phyloP scores from a whole-genome alignment of 2,113 vertebrate genomes.

The Mastomys natalensis region DNA sequence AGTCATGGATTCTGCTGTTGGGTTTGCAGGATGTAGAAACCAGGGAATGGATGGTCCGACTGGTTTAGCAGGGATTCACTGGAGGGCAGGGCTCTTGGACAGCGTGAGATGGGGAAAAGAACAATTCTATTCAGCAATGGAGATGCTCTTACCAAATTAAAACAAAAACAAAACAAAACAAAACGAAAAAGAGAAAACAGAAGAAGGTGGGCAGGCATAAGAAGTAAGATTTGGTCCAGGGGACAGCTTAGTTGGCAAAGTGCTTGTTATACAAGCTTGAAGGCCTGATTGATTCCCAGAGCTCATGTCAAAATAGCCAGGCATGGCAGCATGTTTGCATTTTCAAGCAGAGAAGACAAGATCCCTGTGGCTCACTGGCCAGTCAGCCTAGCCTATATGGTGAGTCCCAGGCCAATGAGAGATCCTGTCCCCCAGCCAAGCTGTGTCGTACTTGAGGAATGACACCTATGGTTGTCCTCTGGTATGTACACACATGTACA shows the following conservation, averaged over 20 bases:
- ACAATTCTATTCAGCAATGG: neutral
- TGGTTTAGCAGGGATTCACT: neutral
- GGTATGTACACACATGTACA: neutral
- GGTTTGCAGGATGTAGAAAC: neutral
- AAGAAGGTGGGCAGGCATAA: neutral
- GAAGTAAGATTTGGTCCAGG: neutral
- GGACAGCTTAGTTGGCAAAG: too few species aligned
- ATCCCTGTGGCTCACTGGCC: neutral
- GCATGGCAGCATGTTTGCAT: neutral
- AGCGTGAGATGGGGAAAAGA: neutral
- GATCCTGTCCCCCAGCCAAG: neutral
- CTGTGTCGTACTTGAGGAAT: neutral
- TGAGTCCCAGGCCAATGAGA: neutral
- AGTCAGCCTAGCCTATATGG: too few species aligned
- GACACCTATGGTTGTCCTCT: neutral
- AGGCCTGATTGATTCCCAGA: neutral
- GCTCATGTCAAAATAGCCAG: neutral
- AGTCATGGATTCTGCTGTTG: neutral
- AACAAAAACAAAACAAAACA: neutral
- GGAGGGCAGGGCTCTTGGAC: neutral
- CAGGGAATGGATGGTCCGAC: neutral
- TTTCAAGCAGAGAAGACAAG: neutral
- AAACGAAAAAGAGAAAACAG: too few species aligned
- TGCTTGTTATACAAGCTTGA: neutral
- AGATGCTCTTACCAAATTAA: neutral